These are phyloP conservation scores for Drosophila mercatorum DNA, from an alignment of 2,888 invertebrate genomes.

Conservation along the genomic window DNA sequence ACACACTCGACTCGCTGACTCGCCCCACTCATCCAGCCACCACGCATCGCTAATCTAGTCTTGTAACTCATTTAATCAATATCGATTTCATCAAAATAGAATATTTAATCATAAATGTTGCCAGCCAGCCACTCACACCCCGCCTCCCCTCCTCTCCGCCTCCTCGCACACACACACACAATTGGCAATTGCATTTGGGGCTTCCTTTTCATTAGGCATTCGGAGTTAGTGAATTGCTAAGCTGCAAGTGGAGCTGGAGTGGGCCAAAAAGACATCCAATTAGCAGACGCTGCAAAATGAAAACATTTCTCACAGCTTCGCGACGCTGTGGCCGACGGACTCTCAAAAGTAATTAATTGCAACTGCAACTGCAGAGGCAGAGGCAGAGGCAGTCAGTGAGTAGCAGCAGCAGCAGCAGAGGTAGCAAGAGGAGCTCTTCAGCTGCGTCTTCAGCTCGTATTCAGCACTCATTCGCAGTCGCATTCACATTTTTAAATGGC, in stretches of 20 bases:
- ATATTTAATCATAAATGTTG: background rate
- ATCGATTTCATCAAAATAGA: background rate
- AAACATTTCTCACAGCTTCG: constrained; percentile 78
- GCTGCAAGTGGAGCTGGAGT: background rate
- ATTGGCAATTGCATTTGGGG: too few relatives aligned
- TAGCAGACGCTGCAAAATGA: constrained; percentile 75
- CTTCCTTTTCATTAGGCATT: background rate
- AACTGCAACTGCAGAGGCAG: constrained; percentile 34
- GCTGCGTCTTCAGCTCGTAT: constrained; percentile 10
- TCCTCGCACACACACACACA: too few relatives aligned
- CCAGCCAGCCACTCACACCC: too few relatives aligned
- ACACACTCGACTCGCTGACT: background rate
- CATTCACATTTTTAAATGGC: constrained; percentile 60
- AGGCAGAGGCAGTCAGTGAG: constrained; percentile 14
- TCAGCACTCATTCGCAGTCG: constrained; percentile 14
- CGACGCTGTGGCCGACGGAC: constrained; percentile 29
- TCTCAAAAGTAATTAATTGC: constrained; percentile 74
- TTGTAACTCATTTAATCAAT: rapidly evolving
- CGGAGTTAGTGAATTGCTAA: background rate
- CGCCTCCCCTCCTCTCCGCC: too few relatives aligned
- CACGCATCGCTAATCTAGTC: background rate
- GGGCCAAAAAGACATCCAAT: constrained; percentile 53
- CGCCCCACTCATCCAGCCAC: too few relatives aligned
- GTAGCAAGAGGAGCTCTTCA: background rate
- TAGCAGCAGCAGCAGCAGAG: constrained; percentile 24